Evolutionary conservation across 2,888 invertebrate species (phyloP).

Genomic region (Meiosimyza platycephala): DNA sequence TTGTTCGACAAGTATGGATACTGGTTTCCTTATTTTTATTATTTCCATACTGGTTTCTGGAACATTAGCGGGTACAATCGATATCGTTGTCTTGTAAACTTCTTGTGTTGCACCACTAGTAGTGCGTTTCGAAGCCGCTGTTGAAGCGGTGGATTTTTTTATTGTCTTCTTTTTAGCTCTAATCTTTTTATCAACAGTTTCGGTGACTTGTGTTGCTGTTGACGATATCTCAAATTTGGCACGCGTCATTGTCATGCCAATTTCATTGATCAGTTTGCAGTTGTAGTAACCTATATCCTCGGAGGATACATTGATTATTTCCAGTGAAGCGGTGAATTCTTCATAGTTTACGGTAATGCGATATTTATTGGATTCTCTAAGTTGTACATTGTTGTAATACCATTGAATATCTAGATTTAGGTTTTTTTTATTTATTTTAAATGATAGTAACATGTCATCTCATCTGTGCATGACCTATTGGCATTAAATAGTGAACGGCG

Average conservation of each 20-base stretch:
- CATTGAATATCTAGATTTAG: constrained; percentile 79
- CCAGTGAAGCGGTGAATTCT: constrained; percentile 78
- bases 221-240: constrained; percentile 79
- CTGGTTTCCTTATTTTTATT: constrained; percentile 55
- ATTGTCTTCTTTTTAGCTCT: constrained; percentile 55
- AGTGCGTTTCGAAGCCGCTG: constrained; percentile 65
- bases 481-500: no score
- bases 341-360: constrained; percentile 73
- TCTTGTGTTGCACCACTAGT: constrained; percentile 54
- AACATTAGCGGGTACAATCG: constrained; percentile 54
- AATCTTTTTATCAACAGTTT: constrained; percentile 56
- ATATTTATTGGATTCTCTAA: constrained; percentile 79
- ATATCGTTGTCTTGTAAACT: constrained; percentile 57
- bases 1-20: constrained; percentile 61
- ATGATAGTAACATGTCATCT: no score
- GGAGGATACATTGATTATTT: constrained; percentile 73
- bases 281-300: constrained; percentile 81
- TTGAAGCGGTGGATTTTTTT: constrained; percentile 50
- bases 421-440: neutral
- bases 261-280: constrained; percentile 88
- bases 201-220: constrained; percentile 48
- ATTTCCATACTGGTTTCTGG: constrained; percentile 59
- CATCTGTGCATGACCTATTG: no score
- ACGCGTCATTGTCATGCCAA: constrained; percentile 83
- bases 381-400: constrained; percentile 85